phyloP scores from a whole-genome alignment of 2,113 vertebrate species.

The Piprites chloris region DNA sequence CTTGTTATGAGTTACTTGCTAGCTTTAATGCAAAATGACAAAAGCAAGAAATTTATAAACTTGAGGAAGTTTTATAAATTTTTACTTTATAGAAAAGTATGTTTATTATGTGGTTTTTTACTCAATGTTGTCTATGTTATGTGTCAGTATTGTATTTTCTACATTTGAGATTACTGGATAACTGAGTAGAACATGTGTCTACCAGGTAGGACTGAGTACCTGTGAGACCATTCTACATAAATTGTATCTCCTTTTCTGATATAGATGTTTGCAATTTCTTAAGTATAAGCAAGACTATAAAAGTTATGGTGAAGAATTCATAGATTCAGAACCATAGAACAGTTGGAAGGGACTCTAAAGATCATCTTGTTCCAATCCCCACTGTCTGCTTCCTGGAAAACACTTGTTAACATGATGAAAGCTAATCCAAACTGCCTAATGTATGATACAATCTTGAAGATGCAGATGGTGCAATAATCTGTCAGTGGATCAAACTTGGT shows the following conservation, averaged over 20 bases:
- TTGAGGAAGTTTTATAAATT: accelerated
- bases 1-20: neutral
- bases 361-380: neutral
- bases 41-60: neutral
- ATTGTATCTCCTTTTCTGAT: neutral
- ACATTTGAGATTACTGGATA: neutral
- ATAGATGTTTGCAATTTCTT: neutral
- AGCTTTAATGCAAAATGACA: neutral
- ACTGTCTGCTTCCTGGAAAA: neutral
- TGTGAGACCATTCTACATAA: neutral
- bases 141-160: neutral
- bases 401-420: neutral
- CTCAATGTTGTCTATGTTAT: neutral
- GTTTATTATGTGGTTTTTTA: neutral
- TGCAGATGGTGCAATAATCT: neutral
- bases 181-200: neutral
- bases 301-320: neutral
- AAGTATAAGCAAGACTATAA: neutral
- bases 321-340: neutral
- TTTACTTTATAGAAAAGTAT: neutral
- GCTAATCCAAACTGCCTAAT: neutral
- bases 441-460: neutral
- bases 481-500: neutral
- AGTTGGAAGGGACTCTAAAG: neutral
- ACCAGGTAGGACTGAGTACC: neutral